Percentiles rank a stretch among this genome's conserved stretches.
Conservation (phyloP, 2,888 invertebrate genomes). For the Sylvicola cinctus region DNA sequence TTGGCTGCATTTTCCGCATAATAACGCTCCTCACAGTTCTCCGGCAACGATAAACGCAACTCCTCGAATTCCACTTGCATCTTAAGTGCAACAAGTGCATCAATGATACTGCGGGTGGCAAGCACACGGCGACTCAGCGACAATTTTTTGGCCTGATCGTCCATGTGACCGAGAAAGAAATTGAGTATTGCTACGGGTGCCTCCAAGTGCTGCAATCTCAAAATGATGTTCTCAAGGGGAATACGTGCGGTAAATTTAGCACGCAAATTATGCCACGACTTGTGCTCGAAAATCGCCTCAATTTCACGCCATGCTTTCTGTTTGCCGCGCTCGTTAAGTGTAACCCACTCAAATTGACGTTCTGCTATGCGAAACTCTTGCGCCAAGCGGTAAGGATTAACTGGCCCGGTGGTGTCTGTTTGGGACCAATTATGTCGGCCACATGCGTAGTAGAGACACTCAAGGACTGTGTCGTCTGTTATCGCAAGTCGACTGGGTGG, state of each 20-base stretch:
- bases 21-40: constrained; percentile 28
- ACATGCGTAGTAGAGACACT: constrained; percentile 19
- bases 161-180: constrained; percentile 19
- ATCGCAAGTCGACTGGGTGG: too few species aligned
- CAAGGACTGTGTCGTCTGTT: constrained; percentile 17
- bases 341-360: constrained; percentile 49
- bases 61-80: neutral
- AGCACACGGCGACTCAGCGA: constrained; percentile 18
- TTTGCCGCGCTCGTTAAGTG: constrained; percentile 29
- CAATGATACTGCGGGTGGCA: constrained; percentile 19
- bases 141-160: constrained; percentile 17
- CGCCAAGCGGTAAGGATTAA: constrained; percentile 16
- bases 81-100: constrained; percentile 15
- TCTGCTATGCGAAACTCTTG: constrained; percentile 29
- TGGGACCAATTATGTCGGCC: constrained; percentile 15
- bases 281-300: constrained; percentile 12
- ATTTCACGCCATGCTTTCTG: constrained; percentile 22
- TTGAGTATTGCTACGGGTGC: constrained; percentile 21
- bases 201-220: constrained; percentile 16
- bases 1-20: constrained; percentile 50
- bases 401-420: too few species aligned
- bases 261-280: constrained; percentile 17
- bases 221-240: constrained; percentile 18
- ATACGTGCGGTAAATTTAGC: constrained; percentile 21
- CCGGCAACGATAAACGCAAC: constrained; percentile 10